Evolutionary conservation across 2,113 vertebrate species (phyloP).

Genomic region (Lepus timidus): DNA sequence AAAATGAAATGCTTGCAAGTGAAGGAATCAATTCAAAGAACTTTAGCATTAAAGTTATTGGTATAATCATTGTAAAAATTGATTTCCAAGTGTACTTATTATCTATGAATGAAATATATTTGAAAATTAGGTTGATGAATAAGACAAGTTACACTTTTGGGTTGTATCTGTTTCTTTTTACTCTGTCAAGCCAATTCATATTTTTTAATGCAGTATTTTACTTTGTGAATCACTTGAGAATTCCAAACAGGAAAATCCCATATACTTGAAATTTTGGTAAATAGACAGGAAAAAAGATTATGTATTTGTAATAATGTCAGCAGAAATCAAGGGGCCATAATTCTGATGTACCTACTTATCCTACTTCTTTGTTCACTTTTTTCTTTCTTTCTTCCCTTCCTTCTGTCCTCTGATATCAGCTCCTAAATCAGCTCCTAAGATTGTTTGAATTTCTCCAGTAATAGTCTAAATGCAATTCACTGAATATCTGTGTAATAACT

Average conservation of each 20-base stretch:
- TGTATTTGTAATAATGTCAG: conserved; percentile 42
- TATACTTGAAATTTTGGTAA: conserved; percentile 40
- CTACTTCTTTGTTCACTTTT: background rate
- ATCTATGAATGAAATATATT: conserved; percentile 45
- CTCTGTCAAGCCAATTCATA: background rate
- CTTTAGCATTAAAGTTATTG: conserved; percentile 50
- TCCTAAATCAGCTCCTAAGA: background rate
- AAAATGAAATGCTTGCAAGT: conserved; percentile 48
- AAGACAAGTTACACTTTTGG: background rate
- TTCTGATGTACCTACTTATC: background rate
- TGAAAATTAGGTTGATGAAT: conserved; percentile 57
- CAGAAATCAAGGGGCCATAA: background rate
- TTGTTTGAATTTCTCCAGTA: background rate
- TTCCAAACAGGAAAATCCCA: conserved; percentile 1
- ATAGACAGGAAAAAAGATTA: background rate
- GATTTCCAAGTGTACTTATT: conserved; percentile 28
- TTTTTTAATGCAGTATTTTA: conserved; percentile 18
- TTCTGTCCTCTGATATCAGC: background rate
- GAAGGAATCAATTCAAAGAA: conserved; percentile 48
- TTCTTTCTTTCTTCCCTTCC: too few relatives aligned
- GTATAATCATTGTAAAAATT: conserved; percentile 58
- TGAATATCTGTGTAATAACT: background rate
- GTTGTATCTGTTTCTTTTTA: conserved; percentile 53
- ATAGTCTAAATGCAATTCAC: conserved; percentile 8
- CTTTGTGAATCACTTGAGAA: conserved; percentile 54